Conservation (phyloP, 2,797 vertebrate species). For the Manis javanica region DNA sequence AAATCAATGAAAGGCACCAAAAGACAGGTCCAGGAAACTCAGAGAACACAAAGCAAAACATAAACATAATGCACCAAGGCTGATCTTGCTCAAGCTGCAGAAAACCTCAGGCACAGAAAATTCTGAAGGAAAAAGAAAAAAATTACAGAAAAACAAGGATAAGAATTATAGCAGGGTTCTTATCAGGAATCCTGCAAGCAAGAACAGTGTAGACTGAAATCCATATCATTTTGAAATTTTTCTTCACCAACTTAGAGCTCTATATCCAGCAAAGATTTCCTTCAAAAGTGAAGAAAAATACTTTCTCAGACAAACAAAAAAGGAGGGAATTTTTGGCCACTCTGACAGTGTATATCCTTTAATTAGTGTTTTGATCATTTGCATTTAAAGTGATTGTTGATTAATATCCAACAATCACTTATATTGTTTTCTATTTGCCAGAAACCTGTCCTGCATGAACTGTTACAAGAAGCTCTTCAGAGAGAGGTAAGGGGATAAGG, state of each 20-base stretch:
- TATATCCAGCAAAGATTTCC: not conserved
- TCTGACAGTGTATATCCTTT: not conserved
- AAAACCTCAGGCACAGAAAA: not conserved
- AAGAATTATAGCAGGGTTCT: not conserved
- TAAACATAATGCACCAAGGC: not conserved
- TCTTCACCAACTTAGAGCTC: not conserved
- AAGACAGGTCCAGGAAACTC: not conserved
- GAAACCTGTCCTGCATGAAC: not conserved
- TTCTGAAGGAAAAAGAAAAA: not conserved
- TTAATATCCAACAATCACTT: not conserved
- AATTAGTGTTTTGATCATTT: not conserved
- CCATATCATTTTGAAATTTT: not conserved
- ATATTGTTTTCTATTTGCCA: not conserved
- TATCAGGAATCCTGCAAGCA: not conserved
- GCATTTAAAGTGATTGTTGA: not conserved
- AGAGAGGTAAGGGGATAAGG: not conserved
- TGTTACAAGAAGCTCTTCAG: not conserved
- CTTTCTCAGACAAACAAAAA: no score
- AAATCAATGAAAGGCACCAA: not conserved
- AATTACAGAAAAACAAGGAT: not conserved
- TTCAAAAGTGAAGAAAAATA: not conserved
- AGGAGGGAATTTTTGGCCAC: not conserved
- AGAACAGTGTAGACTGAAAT: not conserved
- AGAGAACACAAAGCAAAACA: not conserved
- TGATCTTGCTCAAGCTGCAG: not conserved